Conservation (phyloP, 2,113 vertebrate genomes). For the Hyaena hyaena region DNA sequence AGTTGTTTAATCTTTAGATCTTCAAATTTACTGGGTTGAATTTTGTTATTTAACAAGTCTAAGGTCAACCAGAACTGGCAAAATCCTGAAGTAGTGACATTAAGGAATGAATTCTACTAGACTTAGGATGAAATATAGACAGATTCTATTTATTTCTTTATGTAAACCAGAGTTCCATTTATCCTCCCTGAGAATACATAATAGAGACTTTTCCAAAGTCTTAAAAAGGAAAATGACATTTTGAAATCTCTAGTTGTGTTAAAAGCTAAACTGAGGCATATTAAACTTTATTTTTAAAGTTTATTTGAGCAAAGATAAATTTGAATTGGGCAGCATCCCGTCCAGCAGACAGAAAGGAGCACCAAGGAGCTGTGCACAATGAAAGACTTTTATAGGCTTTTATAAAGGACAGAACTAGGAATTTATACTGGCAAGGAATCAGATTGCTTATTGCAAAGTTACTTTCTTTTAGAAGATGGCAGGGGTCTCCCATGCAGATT, state of each 20-base stretch:
- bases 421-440: neutral
- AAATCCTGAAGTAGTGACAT: neutral
- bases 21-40: no score
- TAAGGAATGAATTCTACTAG: neutral
- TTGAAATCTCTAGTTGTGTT: constrained; percentile 26
- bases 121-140: neutral
- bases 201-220: constrained; percentile 15
- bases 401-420: neutral
- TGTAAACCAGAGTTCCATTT: neutral
- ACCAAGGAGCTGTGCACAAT: neutral
- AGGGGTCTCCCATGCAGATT: neutral
- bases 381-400: neutral
- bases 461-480: neutral
- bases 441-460: neutral
- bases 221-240: neutral
- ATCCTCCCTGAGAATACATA: neutral
- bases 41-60: no score
- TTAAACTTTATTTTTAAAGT: neutral
- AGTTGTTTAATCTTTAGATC: no score
- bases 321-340: neutral
- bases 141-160: constrained; percentile 14
- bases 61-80: neutral
- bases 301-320: neutral
- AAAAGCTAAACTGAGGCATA: neutral
- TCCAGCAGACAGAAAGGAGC: neutral